These are phyloP conservation scores for Mesocricetus auratus DNA, from an alignment of 2,113 vertebrate species.

Conservation along the genomic window DNA sequence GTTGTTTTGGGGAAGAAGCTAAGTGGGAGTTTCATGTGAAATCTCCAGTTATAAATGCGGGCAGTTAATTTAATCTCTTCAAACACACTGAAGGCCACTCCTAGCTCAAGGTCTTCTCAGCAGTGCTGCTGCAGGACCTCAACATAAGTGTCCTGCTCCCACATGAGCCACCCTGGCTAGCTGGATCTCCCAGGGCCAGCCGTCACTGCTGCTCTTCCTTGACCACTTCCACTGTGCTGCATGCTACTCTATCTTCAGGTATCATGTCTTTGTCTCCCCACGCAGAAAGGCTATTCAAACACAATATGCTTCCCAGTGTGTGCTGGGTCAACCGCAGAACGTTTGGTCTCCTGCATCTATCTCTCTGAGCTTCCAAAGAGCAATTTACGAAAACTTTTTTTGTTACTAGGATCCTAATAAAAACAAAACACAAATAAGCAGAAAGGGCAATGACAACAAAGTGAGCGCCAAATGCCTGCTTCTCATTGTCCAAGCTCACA, in stretches of 20 bases:
- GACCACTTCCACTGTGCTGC: background rate
- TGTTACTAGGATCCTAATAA: constrained; percentile 16
- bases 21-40: background rate
- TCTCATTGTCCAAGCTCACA: background rate
- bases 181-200: background rate
- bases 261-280: background rate
- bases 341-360: background rate
- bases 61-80: constrained; percentile 14
- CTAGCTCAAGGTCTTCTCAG: background rate
- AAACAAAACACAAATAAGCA: constrained; percentile 42
- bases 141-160: background rate
- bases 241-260: background rate
- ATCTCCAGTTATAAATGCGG: background rate
- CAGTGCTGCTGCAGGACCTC: background rate
- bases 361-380: background rate
- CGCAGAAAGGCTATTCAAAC: background rate
- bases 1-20: background rate
- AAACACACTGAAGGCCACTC: background rate
- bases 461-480: background rate
- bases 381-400: background rate
- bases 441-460: background rate
- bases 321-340: background rate
- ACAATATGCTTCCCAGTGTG: background rate
- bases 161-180: background rate
- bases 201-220: background rate